These are phyloP conservation scores for Geotrypetes seraphini DNA, from an alignment of 2,797 vertebrate species.

Conservation along the genomic window DNA sequence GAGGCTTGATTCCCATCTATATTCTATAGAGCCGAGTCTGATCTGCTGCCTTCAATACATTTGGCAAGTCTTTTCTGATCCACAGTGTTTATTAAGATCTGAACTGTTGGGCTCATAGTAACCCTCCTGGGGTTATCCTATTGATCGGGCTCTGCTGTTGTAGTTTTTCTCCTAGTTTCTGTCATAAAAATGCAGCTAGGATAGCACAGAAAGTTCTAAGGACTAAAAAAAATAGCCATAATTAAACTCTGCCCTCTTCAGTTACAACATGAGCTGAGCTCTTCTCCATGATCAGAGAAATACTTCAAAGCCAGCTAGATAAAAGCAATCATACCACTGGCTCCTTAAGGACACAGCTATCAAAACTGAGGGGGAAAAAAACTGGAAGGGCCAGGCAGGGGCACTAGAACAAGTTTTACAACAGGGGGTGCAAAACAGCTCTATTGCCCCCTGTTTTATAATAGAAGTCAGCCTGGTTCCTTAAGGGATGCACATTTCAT, in stretches of 20 bases:
- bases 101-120: conserved; percentile 15
- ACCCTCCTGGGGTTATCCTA: conserved; percentile 19
- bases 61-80: no score
- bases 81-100: no score
- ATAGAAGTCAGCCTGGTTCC: no score
- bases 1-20: no score
- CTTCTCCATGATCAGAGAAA: conserved; percentile 34
- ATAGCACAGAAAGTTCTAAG: not conserved
- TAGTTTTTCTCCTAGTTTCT: conserved; percentile 5
- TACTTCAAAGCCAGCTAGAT: conserved; percentile 37
- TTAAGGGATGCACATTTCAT: no score
- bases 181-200: conserved; percentile 3
- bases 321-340: conserved; percentile 34
- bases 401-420: no score
- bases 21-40: no score
- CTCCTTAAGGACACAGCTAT: conserved; percentile 42
- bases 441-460: no score
- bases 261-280: conserved; percentile 26
- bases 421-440: no score
- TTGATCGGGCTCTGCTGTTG: conserved; percentile 25
- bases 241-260: conserved; percentile 34
- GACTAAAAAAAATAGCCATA: conserved; percentile 21
- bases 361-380: conserved; percentile 37
- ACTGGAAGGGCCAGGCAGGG: no score
- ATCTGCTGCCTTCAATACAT: no score